A percentile compares a stretch with the other conserved stretches of the same genome.
phyloP scores from a whole-genome alignment of 2,888 invertebrate species.

The Dolichopus griseipennis region DNA sequence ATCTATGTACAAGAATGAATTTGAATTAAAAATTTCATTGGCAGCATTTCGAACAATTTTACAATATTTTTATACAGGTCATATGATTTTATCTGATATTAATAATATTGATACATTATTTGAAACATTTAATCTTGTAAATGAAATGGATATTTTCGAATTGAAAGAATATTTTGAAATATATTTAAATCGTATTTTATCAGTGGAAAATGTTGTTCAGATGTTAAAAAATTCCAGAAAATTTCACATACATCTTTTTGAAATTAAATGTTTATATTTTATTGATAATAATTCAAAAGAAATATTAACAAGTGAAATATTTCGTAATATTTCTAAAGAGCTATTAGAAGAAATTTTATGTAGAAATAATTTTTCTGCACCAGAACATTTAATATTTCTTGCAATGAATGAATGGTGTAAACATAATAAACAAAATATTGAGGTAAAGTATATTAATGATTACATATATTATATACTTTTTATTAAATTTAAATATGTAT shows the following conservation, averaged over 20 bases:
- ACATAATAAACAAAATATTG: conserved; percentile 50
- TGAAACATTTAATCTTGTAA: conserved; percentile 75
- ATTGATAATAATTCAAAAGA: conserved; percentile 84
- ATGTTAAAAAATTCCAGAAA: conserved; percentile 81
- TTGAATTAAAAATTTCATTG: conserved; percentile 73
- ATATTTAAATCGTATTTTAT: conserved; percentile 80
- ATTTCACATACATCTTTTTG: conserved; percentile 56
- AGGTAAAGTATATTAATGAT: too few species aligned
- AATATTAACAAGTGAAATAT: conserved; percentile 74
- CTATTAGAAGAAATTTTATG: conserved; percentile 74
- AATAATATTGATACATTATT: conserved; percentile 58
- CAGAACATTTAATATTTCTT: conserved; percentile 90
- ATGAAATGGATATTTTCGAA: conserved; percentile 92
- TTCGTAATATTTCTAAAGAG: conserved; percentile 68
- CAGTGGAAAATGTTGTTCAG: conserved; percentile 83
- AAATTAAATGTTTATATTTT: conserved; percentile 77
- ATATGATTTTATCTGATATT: conserved; percentile 51
- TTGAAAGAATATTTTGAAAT: conserved; percentile 87
- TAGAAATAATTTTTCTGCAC: conserved; percentile 83
- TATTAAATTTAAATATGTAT: too few species aligned
- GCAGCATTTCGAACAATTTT: conserved; percentile 82
- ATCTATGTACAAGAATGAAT: conserved; percentile 67
- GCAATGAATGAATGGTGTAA: conserved; percentile 82
- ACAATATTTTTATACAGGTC: conserved; percentile 92
- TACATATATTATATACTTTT: too few species aligned